Evolutionary conservation across 2,888 invertebrate species (phyloP), one percentile per base, ranked within the genome.

Genomic region (Molanna angustata): DNA sequence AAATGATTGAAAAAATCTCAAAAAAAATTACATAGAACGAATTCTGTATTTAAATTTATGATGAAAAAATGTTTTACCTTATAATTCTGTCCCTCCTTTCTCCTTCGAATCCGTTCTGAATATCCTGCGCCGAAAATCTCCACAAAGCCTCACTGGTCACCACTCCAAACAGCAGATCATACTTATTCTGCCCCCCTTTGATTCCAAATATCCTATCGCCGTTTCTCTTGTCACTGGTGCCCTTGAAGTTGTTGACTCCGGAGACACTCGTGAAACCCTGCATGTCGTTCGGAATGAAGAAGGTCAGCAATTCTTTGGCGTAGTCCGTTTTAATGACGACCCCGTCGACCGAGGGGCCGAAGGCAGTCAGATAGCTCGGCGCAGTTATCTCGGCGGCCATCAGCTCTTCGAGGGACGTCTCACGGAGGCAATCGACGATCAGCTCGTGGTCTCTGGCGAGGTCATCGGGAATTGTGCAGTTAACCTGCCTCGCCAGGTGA

Each of bases 271-370:
- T 81, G 62, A 79, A 77, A 40, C 80, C 80, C 70, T 83, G 82
- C 55, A 83, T 74, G 61, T 83, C 84, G 54, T 83, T 82, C 0
- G 84, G 83, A 60, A 81, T 81, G 66, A 87, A 83, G 65, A 83
- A 87, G 4, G 87, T 86, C 14, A 87, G 75, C 6, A 88, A 73
- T 65, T 88, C 87, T 68, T 90, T 90, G 45, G 90, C 89, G 65
- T 90, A 89, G 68, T 91, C 90, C 22, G 90, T 85, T 72, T 90
- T 88, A 61, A 96, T 93, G 54, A 96, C 94, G 49, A 95, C 94
- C 46, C 93, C 94, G 67, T 95, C 95, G 37, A 94, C 91, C 63
- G 93, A 92, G 1, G 95, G 95, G 0, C 95, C 96, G 64, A 95
- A 96, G 1, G 91, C 86, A 58, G 88, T 90, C 43, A 92, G 72